A percentile compares a stretch with the other conserved stretches of the same genome.
Conservation (phyloP, 1,140 invertebrate genomes). For the Aphis gossypii region DNA sequence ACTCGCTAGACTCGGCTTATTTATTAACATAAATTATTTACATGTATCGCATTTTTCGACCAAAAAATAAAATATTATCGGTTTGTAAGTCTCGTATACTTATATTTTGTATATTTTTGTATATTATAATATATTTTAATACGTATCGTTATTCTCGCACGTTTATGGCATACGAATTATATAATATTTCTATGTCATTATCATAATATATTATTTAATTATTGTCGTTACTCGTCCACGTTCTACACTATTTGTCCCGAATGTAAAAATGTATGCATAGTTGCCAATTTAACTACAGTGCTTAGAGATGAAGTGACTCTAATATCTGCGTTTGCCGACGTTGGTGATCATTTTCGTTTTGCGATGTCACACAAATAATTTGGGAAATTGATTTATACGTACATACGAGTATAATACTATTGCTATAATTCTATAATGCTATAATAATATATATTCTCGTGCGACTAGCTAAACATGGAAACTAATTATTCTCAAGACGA, state of each 20-base stretch:
- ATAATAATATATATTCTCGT: too few species aligned
- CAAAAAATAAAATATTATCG: background rate
- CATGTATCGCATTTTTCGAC: background rate
- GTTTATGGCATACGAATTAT: background rate
- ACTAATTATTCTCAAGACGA: too few species aligned
- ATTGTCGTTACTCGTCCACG: background rate
- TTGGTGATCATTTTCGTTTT: too few species aligned
- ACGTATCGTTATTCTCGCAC: background rate
- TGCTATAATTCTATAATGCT: too few species aligned
- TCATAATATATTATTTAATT: background rate
- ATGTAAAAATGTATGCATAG: background rate
- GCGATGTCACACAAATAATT: too few species aligned
- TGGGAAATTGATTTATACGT: too few species aligned
- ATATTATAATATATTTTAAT: background rate
- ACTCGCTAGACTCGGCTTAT: background rate
- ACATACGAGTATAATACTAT: too few species aligned
- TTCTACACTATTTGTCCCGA: background rate
- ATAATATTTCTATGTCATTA: background rate
- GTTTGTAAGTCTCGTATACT: background rate
- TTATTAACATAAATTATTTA: slow-evolving; percentile 40
- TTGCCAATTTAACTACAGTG: too few species aligned
- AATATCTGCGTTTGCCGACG: too few species aligned
- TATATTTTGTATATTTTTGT: background rate
- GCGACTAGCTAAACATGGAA: too few species aligned
- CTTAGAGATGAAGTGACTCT: too few species aligned